Conservation (phyloP, 2,888 invertebrate species). For the Tenthredo livida region DNA sequence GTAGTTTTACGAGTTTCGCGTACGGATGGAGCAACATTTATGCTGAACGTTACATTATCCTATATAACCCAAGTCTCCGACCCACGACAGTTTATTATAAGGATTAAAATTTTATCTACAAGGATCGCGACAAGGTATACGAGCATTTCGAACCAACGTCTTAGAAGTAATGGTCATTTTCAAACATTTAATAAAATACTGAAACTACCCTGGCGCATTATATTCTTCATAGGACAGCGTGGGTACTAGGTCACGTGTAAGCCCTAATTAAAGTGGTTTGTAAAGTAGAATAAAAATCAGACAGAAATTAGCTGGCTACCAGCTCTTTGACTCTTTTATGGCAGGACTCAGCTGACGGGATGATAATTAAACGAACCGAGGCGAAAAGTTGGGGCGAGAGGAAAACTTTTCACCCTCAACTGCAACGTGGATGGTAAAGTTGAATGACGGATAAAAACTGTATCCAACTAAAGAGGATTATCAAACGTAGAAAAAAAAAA, state of each 20-base stretch:
- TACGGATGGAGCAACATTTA: slow-evolving; percentile 3
- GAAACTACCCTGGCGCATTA: not conserved
- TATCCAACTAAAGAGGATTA: not conserved
- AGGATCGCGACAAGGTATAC: not conserved
- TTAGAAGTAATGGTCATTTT: not conserved
- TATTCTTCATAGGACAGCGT: not conserved
- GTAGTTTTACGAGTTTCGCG: slow-evolving; percentile 29
- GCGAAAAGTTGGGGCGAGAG: not conserved
- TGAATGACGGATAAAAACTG: not conserved
- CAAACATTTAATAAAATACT: not conserved
- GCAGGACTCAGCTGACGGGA: not conserved
- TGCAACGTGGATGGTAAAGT: not conserved
- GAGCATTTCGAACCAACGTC: not conserved
- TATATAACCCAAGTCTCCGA: not conserved
- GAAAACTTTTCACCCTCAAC: not conserved
- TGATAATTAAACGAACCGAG: slow-evolving; percentile 27
- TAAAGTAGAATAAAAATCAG: slow-evolving; percentile 9
- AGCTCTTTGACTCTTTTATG: not conserved
- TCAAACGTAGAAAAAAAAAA: not conserved
- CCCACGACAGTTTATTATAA: not conserved
- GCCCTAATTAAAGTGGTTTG: not conserved
- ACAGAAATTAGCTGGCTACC: not conserved
- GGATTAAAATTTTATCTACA: slow-evolving; percentile 3
- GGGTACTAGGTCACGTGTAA: not conserved
- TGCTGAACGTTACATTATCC: slow-evolving; percentile 14